Evolutionary conservation across 1,140 invertebrate genomes (phyloP), one percentile per base, ranked within the genome.

Genomic region (Arion vulgaris): DNA sequence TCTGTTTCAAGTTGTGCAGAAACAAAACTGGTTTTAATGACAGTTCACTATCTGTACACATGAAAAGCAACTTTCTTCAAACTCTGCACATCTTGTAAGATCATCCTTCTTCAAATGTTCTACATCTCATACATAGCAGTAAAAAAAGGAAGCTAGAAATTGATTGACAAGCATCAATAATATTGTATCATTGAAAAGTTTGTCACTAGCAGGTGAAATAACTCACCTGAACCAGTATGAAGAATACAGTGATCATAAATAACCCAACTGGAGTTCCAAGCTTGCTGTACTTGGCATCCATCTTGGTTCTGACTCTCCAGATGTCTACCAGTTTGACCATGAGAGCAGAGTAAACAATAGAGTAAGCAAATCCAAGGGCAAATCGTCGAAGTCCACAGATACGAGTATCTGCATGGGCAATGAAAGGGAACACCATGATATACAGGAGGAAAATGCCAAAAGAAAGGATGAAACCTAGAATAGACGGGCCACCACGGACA

Each of bases 291-390:
- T 89, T 89, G n/a, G 87, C 83, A 13, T 91, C 89, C 39, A 90
- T 89, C 72, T 92, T 89, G 15, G 88, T 83, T 75, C 88, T 88
- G 0, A 89, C 85, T 34, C 92, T 83, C 92, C 92, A 93, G 39
- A 88, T 90, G 82, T 93, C 92, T 28, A 93, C 88, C 13, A 93
- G 91, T 81, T 94, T 94, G 0, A 94, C 91, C 68, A 94, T 89
- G 83, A 94, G 90, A 1, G 92, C 91, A 28, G 91, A 89, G 80
- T 93, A 94, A 15, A 92, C 89, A 36, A 93, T 87, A 19, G 92
- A 89, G 84, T 94, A 94, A 5, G 92, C 90, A 41, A 94, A 69
- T 45, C 91, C 93, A 83, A 91, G 91, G 57, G 39, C 80, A 81
- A 93, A 93, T 72, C 93, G 85, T 28, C 93, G 87, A 9, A 94